phyloP scores from a whole-genome alignment of 2,888 invertebrate species.

The Nowickia ferox region DNA sequence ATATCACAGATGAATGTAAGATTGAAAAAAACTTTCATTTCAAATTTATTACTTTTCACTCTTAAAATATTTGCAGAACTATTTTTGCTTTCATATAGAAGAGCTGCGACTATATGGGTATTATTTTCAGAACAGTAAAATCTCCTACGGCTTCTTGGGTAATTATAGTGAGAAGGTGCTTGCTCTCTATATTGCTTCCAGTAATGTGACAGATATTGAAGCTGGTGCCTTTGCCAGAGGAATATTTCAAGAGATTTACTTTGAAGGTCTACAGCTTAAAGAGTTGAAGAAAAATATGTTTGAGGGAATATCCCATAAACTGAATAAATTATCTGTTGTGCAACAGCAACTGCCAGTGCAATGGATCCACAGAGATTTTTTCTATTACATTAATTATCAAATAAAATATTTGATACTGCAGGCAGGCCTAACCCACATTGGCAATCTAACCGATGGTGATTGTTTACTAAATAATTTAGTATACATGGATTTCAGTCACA shows the following conservation, averaged over 20 bases:
- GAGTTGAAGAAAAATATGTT: slow-evolving; percentile 74
- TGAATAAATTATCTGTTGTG: slow-evolving; percentile 73
- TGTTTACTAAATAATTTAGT: slow-evolving; percentile 74
- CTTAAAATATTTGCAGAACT: slow-evolving; percentile 32
- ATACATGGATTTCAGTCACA: slow-evolving; percentile 77
- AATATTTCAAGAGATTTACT: slow-evolving; percentile 72
- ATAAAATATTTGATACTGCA: slow-evolving; percentile 75
- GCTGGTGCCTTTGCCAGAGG: slow-evolving; percentile 76
- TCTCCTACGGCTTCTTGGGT: slow-evolving; percentile 76
- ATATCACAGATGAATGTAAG: slow-evolving; percentile 59
- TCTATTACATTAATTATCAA: slow-evolving; percentile 76
- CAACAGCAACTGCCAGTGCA: slow-evolving; percentile 72
- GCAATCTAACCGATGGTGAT: slow-evolving; percentile 75
- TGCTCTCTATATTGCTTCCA: slow-evolving; percentile 74
- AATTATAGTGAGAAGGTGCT: slow-evolving; percentile 70
- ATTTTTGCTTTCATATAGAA: slow-evolving; percentile 73
- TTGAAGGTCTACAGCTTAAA: slow-evolving; percentile 75
- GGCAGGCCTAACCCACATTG: slow-evolving; percentile 73
- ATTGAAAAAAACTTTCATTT: neutral
- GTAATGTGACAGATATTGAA: slow-evolving; percentile 74
- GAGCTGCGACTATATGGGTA: slow-evolving; percentile 77
- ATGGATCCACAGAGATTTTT: slow-evolving; percentile 73
- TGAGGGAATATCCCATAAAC: slow-evolving; percentile 60
- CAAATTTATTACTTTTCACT: neutral
- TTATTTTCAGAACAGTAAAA: slow-evolving; percentile 71